Conservation (phyloP, 2,113 vertebrate species). For the Chiloscyllium plagiosum region DNA sequence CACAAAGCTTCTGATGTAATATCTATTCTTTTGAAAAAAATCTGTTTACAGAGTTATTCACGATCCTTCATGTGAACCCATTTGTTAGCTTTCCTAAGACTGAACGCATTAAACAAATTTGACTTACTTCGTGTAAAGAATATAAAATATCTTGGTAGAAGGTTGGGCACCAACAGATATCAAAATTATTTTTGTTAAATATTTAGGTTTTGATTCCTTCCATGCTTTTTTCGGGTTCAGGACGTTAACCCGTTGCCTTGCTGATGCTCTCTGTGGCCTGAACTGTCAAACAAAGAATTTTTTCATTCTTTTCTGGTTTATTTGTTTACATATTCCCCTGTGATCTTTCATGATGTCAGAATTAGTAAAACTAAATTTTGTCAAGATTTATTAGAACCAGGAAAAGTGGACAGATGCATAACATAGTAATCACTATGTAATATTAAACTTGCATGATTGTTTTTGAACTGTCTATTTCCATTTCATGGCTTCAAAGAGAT, state of each 20-base stretch:
- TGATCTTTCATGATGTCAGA: not conserved
- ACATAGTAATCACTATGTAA: not conserved
- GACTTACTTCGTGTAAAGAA: not conserved
- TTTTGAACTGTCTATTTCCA: not conserved
- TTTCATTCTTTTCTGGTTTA: not conserved
- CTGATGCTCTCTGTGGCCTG: not conserved
- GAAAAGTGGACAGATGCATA: not conserved
- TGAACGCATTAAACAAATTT: not conserved
- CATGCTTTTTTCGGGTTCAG: not conserved
- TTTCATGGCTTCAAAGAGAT: not conserved
- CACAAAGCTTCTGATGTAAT: not conserved
- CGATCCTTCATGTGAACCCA: not conserved
- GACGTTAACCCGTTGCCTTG: not conserved
- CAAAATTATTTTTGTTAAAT: not conserved
- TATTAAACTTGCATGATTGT: not conserved
- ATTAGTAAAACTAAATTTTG: not conserved
- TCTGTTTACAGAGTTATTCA: not conserved
- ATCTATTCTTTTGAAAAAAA: not conserved
- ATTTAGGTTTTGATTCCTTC: not conserved
- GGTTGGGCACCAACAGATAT: not conserved
- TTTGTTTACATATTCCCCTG: not conserved
- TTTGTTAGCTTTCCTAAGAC: not conserved
- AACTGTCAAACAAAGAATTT: not conserved
- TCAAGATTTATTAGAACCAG: not conserved
- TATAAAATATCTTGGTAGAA: not conserved